A percentile compares a stretch with the other conserved stretches of the same genome.
phyloP scores from a whole-genome alignment of 2,797 vertebrate genomes.

The Scomberomorus guttatus region DNA sequence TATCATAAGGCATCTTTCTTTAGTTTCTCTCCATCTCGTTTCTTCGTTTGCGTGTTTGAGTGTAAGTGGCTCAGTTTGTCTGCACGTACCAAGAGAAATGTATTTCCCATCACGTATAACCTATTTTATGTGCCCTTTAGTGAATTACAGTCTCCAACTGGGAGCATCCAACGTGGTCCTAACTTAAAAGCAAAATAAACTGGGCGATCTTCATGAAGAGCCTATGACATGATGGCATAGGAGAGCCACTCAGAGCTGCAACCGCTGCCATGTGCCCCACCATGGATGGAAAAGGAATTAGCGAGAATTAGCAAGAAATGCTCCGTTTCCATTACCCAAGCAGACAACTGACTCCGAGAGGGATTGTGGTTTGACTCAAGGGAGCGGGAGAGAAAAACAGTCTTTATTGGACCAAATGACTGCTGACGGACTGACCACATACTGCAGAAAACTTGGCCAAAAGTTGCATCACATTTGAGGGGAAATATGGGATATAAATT shows the following conservation, averaged over 20 bases:
- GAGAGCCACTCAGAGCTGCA: slow-evolving; percentile 28
- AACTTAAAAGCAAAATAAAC: slow-evolving; percentile 40
- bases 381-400: slow-evolving; percentile 49
- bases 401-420: slow-evolving; percentile 77
- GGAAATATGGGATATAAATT: slow-evolving; percentile 27
- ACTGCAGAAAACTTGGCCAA: slow-evolving; percentile 59
- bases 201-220: slow-evolving; percentile 9
- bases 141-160: slow-evolving; percentile 10
- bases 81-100: slow-evolving; percentile 16
- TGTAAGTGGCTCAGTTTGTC: background rate
- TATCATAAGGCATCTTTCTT: background rate
- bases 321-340: slow-evolving; percentile 81
- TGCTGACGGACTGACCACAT: slow-evolving; percentile 81
- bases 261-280: slow-evolving; percentile 42
- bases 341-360: slow-evolving; percentile 81
- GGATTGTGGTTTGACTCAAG: slow-evolving; percentile 79
- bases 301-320: slow-evolving; percentile 69
- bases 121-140: slow-evolving; percentile 1
- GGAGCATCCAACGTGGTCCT: slow-evolving; percentile 9
- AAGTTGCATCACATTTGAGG: slow-evolving; percentile 55
- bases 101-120: slow-evolving; percentile 27
- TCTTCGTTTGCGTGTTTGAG: background rate
- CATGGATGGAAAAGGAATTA: slow-evolving; percentile 81
- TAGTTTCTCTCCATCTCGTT: background rate
- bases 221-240: slow-evolving; percentile 12